These are phyloP conservation scores for Pseudorhombus dupliciocellatus DNA, from an alignment of 2,113 vertebrate genomes.

Conservation along the genomic window DNA sequence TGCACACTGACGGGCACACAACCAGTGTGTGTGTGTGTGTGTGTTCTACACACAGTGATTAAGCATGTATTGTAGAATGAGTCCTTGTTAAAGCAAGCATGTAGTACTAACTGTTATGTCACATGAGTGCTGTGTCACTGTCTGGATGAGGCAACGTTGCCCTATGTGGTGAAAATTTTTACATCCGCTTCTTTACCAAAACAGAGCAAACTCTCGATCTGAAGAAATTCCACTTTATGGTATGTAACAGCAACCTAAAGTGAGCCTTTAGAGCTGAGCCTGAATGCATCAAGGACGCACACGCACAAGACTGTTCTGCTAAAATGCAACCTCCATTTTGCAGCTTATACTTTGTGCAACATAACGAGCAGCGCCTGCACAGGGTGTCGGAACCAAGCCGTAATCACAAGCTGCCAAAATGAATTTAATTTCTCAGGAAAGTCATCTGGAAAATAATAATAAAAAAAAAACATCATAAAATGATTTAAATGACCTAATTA, in stretches of 20 bases:
- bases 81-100: conserved; percentile 5
- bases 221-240: neutral
- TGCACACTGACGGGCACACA: conserved; percentile 47
- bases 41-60: neutral
- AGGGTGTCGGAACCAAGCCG: too few relatives aligned
- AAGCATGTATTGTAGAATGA: conserved; percentile 10
- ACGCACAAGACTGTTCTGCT: neutral
- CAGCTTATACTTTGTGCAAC: too few relatives aligned
- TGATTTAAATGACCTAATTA: neutral
- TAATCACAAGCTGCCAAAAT: too few relatives aligned
- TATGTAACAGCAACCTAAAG: too few relatives aligned
- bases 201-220: neutral
- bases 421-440: neutral
- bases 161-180: neutral
- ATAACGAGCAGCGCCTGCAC: neutral
- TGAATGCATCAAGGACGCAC: too few relatives aligned
- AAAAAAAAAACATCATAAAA: neutral
- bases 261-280: too few relatives aligned
- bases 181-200: neutral
- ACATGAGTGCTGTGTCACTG: conserved; percentile 34
- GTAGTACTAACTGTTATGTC: neutral
- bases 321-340: neutral
- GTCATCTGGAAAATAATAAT: neutral
- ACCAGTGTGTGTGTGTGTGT: conserved; percentile 10
- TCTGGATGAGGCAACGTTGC: conserved; percentile 27